Evolutionary conservation across 1,140 invertebrate species (phyloP).

Genomic region (Epicauta chinensis): DNA sequence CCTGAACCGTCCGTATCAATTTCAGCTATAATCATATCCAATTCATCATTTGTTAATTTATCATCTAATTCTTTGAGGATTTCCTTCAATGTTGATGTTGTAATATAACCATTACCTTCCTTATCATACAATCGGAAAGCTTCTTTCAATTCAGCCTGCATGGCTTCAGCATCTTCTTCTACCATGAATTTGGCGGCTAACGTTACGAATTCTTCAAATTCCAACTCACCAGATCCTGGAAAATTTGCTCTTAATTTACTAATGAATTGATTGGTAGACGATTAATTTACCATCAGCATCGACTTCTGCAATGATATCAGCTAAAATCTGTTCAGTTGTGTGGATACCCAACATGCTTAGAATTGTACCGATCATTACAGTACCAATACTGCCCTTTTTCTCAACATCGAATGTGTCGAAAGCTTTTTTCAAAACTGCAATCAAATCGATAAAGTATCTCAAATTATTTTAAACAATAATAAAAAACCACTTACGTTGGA

Average conservation of each 20-base stretch:
- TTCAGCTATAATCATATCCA: conserved; percentile 90
- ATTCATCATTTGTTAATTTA: conserved; percentile 75
- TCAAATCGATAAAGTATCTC: background rate
- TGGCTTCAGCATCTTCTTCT: conserved; percentile 82
- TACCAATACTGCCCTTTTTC: conserved; percentile 76
- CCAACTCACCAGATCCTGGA: conserved; percentile 66
- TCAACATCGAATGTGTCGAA: conserved; percentile 85
- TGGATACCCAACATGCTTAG: conserved; percentile 76
- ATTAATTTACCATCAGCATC: conserved; percentile 62
- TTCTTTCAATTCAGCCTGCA: conserved; percentile 79
- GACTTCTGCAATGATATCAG: conserved; percentile 72
- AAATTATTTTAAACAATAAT: background rate
- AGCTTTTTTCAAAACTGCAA: conserved; percentile 70
- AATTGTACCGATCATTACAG: conserved; percentile 75
- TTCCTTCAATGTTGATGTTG: conserved; percentile 63
- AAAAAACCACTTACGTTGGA: conserved; percentile 51
- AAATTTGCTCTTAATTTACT: too few relatives aligned
- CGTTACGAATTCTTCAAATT: conserved; percentile 86
- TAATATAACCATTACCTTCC: conserved; percentile 76
- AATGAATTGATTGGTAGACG: too few relatives aligned
- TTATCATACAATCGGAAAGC: conserved; percentile 87
- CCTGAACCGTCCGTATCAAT: conserved; percentile 83
- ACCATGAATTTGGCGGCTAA: conserved; percentile 80
- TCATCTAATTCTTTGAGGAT: conserved; percentile 77
- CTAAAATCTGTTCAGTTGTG: conserved; percentile 64